A percentile compares a stretch with the other conserved stretches of the same genome.
phyloP scores from a whole-genome alignment of 2,888 invertebrate species.

The Schrankia costaestrigalis region DNA sequence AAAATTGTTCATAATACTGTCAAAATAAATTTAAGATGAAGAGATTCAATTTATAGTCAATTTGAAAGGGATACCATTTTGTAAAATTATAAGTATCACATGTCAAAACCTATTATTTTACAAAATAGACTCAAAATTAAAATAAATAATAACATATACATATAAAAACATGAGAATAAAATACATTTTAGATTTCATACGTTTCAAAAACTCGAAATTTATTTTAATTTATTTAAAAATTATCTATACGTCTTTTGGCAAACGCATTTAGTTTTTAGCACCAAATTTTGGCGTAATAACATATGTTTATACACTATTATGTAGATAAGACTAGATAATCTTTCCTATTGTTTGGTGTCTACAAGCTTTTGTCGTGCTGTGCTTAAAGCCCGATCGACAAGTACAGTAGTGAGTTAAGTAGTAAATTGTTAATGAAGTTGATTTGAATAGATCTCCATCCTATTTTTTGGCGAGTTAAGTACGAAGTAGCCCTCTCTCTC shows the following conservation, averaged over 20 bases:
- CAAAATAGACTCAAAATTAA: slow-evolving; percentile 5
- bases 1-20: slow-evolving; percentile 22
- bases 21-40: slow-evolving; percentile 8
- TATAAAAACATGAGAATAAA: slow-evolving; percentile 10
- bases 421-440: too few species aligned
- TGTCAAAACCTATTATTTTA: too few species aligned
- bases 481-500: too few species aligned
- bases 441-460: too few species aligned
- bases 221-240: slow-evolving; percentile 10
- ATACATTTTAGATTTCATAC: slow-evolving; percentile 9
- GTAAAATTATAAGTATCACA: too few species aligned
- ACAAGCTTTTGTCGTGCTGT: too few species aligned
- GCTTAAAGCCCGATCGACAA: too few species aligned
- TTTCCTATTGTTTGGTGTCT: too few species aligned
- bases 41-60: slow-evolving; percentile 22
- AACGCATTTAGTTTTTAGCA: slow-evolving; percentile 48
- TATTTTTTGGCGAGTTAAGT: too few species aligned
- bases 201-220: slow-evolving; percentile 21
- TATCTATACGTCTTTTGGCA: slow-evolving; percentile 45
- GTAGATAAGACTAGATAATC: slow-evolving; percentile 11
- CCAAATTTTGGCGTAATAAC: slow-evolving; percentile 59
- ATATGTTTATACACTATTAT: slow-evolving; percentile 14
- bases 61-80: too few species aligned
- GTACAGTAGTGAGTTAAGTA: too few species aligned
- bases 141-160: too few species aligned